A percentile compares a stretch with the other conserved stretches of the same genome.
These are phyloP conservation scores for Blennius ocellaris DNA, from an alignment of 2,113 vertebrate genomes.

Conservation along the genomic window DNA sequence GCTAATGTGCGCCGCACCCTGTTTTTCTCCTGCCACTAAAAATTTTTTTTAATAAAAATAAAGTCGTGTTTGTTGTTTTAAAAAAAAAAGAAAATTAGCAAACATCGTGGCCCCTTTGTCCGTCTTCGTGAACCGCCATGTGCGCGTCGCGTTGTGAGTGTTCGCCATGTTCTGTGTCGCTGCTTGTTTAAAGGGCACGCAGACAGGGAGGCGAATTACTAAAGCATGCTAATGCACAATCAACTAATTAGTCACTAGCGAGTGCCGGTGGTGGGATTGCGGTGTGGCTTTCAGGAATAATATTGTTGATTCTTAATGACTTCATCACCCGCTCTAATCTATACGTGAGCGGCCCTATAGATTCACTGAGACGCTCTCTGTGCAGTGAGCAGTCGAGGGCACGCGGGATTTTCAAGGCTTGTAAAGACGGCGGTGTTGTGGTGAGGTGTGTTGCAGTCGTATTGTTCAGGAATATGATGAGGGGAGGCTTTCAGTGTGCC, in stretches of 20 bases:
- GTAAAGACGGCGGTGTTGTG: not conserved
- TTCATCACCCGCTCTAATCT: conserved; percentile 47
- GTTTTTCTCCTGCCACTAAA: conserved; percentile 40
- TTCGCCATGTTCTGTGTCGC: not conserved
- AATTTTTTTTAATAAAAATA: no score
- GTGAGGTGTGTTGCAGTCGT: not conserved
- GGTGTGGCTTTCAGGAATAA: conserved; percentile 45
- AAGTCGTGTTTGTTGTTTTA: conserved; percentile 23
- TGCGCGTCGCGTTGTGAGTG: not conserved
- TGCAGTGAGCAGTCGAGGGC: not conserved
- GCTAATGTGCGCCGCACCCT: conserved; percentile 51
- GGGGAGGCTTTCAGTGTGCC: not conserved
- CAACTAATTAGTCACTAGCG: conserved; percentile 54
- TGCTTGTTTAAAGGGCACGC: conserved; percentile 10
- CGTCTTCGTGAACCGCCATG: conserved; percentile 15
- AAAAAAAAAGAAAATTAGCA: conserved; percentile 13
- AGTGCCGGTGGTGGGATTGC: conserved; percentile 50
- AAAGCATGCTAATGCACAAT: conserved; percentile 50
- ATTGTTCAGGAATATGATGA: not conserved
- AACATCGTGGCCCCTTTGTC: conserved; percentile 12
- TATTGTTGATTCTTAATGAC: conserved; percentile 52
- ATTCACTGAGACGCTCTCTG: conserved; percentile 11
- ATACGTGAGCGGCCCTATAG: conserved; percentile 24
- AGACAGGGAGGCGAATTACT: not conserved
- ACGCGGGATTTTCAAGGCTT: conserved; percentile 19